A percentile compares a stretch with the other conserved stretches of the same genome.
These are phyloP conservation scores for Rhingia campestris DNA, from an alignment of 2,888 invertebrate genomes.

Conservation along the genomic window DNA sequence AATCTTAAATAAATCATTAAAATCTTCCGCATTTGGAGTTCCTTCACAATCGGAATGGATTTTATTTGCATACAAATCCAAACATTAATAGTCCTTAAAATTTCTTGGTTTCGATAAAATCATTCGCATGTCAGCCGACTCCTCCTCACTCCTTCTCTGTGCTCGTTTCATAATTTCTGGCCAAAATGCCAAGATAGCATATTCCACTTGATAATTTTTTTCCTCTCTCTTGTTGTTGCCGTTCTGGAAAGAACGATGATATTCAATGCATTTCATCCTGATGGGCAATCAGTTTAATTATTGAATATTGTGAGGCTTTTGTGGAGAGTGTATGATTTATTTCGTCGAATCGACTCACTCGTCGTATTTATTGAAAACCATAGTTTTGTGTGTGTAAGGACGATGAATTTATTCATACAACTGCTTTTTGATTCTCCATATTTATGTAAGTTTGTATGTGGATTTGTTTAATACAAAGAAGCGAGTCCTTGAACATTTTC, in stretches of 20 bases:
- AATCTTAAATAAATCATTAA: conserved; percentile 70
- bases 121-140: neutral
- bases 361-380: neutral
- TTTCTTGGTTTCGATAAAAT: conserved; percentile 32
- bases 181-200: conserved; percentile 48
- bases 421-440: too few relatives aligned
- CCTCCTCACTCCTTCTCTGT: neutral
- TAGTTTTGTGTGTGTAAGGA: too few relatives aligned
- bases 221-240: conserved; percentile 12
- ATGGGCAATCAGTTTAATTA: conserved; percentile 59
- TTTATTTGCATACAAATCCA: conserved; percentile 64
- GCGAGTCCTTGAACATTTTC: too few relatives aligned
- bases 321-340: neutral
- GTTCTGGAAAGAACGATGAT: conserved; percentile 10
- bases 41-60: conserved; percentile 55
- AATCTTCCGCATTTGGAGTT: conserved; percentile 70
- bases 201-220: conserved; percentile 28
- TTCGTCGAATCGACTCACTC: neutral
- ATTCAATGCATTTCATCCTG: conserved; percentile 45
- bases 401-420: too few relatives aligned
- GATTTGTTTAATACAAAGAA: too few relatives aligned
- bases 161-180: conserved; percentile 15
- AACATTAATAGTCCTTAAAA: conserved; percentile 71
- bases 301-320: conserved; percentile 18
- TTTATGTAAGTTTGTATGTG: too few relatives aligned